These are phyloP conservation scores for Phataginus tricuspis DNA, from an alignment of 2,797 vertebrate species.

Conservation along the genomic window DNA sequence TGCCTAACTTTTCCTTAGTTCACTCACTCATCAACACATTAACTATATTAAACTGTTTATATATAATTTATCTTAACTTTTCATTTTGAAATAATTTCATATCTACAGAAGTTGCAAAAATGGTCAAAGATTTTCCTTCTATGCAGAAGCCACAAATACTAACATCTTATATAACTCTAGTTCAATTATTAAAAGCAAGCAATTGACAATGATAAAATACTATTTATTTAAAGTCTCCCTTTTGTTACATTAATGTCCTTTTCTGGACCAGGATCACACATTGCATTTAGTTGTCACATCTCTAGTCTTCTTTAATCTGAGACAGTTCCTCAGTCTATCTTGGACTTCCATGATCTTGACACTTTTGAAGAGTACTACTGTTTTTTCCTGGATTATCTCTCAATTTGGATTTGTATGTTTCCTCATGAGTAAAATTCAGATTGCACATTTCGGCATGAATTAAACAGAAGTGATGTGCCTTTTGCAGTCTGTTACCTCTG, in stretches of 20 bases:
- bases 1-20: neutral
- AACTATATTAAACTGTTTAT: neutral
- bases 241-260: neutral
- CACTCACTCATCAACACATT: slow-evolving; percentile 32
- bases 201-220: neutral
- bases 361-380: neutral
- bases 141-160: slow-evolving; percentile 12
- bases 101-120: slow-evolving; percentile 40
- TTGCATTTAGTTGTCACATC: neutral
- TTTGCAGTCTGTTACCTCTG: neutral
- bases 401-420: neutral
- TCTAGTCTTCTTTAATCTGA: slow-evolving; percentile 32
- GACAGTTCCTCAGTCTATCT: neutral
- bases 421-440: neutral
- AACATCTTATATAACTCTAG: neutral
- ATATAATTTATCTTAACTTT: slow-evolving; percentile 8
- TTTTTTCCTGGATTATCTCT: slow-evolving; percentile 5
- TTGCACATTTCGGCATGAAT: neutral
- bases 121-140: neutral
- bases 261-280: neutral
- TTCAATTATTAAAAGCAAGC: slow-evolving; percentile 7
- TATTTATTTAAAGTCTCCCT: neutral
- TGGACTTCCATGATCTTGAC: neutral
- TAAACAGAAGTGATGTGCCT: neutral
- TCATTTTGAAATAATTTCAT: slow-evolving; percentile 51